phyloP scores from a whole-genome alignment of 2,113 vertebrate genomes.

The Tupaia tana region DNA sequence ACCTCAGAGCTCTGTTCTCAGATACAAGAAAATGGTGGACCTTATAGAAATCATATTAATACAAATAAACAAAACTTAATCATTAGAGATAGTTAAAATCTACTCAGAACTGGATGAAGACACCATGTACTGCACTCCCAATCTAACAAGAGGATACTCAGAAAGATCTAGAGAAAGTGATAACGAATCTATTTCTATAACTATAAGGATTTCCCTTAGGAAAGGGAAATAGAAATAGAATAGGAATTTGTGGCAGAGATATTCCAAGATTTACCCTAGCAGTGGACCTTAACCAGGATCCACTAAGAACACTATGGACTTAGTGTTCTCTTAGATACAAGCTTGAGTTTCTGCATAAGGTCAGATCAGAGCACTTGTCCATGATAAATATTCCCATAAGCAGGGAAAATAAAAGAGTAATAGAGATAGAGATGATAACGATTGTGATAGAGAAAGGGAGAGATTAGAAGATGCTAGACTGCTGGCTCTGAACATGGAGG shows the following conservation, averaged over 20 bases:
- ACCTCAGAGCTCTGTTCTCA: background rate
- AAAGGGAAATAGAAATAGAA: background rate
- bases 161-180: background rate
- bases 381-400: background rate
- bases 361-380: background rate
- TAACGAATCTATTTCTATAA: background rate
- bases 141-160: background rate
- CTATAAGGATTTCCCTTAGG: background rate
- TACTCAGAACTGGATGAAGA: background rate
- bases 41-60: background rate
- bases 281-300: background rate
- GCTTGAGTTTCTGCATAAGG: background rate
- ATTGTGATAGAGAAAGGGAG: background rate
- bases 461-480: background rate
- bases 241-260: background rate
- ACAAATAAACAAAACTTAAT: background rate
- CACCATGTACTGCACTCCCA: fast-evolving
- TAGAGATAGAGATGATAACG: background rate
- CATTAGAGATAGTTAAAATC: background rate
- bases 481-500: background rate
- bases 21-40: background rate
- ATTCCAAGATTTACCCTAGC: background rate
- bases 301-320: background rate
- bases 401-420: background rate
- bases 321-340: background rate